Evolutionary conservation across 1,140 invertebrate species (phyloP).

Genomic region (Elymnias hypermnestra): DNA sequence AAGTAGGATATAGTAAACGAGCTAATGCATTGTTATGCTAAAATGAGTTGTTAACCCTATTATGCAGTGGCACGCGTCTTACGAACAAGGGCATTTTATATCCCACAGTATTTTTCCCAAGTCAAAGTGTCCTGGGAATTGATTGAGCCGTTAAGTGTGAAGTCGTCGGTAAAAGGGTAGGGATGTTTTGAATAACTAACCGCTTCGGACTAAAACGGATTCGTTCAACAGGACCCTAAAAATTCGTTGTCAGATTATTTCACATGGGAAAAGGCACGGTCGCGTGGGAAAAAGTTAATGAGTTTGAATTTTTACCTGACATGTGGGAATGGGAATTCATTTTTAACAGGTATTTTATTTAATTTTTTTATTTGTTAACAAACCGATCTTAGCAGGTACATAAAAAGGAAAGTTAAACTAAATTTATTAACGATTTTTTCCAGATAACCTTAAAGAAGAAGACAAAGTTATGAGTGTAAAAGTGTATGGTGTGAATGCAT

Average conservation of each 20-base stretch:
- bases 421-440: too few species aligned
- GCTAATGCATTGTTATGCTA: too few species aligned
- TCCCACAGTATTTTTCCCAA: slow-evolving; percentile 14
- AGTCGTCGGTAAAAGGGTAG: not conserved
- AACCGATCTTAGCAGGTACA: too few species aligned
- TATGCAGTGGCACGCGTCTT: slow-evolving; percentile 7
- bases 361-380: not conserved
- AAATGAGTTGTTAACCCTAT: too few species aligned
- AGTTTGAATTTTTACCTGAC: not conserved
- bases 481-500: too few species aligned
- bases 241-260: not conserved
- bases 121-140: slow-evolving; percentile 11
- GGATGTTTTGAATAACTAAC: not conserved
- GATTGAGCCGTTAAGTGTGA: slow-evolving; percentile 6
- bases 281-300: slow-evolving; percentile 6
- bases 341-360: not conserved
- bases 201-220: not conserved
- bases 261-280: slow-evolving; percentile 8
- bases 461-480: too few species aligned
- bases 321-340: not conserved
- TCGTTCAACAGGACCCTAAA: not conserved
- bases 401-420: too few species aligned
- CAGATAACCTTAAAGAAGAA: too few species aligned
- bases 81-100: slow-evolving; percentile 7
- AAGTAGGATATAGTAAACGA: too few species aligned